Percentiles rank a stretch among this genome's conserved stretches.
Evolutionary conservation across 2,888 invertebrate species (phyloP).

Genomic region (Oscheius sp.): DNA sequence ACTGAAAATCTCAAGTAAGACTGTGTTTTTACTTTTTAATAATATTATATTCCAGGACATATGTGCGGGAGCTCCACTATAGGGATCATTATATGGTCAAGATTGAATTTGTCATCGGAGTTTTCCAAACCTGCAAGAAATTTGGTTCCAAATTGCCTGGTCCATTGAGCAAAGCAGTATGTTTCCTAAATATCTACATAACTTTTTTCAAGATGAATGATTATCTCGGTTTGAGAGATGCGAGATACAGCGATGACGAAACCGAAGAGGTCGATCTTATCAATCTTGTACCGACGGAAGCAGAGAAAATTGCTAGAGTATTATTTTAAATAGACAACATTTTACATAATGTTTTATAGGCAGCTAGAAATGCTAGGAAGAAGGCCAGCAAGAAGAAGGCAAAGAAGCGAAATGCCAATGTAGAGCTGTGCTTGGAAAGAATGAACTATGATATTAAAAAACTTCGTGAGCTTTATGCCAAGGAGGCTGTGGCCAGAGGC

Average conservation of each 20-base stretch:
- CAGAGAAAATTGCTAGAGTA: neutral
- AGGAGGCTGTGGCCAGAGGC: neutral
- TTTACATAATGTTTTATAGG: neutral
- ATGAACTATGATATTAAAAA: neutral
- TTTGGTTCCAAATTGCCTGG: neutral
- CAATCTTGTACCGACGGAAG: neutral
- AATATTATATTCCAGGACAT: too few relatives aligned
- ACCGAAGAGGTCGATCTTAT: neutral
- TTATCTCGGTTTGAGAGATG: neutral
- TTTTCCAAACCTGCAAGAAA: neutral
- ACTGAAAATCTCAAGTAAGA: too few relatives aligned
- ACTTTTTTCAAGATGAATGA: neutral
- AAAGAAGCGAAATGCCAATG: neutral
- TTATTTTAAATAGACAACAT: neutral
- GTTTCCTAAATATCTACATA: too few relatives aligned
- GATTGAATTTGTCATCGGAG: neutral
- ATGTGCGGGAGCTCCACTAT: too few relatives aligned
- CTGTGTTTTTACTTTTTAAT: too few relatives aligned
- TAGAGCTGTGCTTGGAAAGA: neutral
- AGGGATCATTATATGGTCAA: neutral
- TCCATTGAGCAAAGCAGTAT: neutral
- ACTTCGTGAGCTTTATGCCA: neutral
- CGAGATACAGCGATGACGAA: neutral
- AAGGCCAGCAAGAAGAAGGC: conserved; percentile 17
- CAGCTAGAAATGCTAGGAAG: neutral